Base-by-base conservation (phyloP, 2,888 invertebrate species). In the Diadegma fenestrale region DNA sequence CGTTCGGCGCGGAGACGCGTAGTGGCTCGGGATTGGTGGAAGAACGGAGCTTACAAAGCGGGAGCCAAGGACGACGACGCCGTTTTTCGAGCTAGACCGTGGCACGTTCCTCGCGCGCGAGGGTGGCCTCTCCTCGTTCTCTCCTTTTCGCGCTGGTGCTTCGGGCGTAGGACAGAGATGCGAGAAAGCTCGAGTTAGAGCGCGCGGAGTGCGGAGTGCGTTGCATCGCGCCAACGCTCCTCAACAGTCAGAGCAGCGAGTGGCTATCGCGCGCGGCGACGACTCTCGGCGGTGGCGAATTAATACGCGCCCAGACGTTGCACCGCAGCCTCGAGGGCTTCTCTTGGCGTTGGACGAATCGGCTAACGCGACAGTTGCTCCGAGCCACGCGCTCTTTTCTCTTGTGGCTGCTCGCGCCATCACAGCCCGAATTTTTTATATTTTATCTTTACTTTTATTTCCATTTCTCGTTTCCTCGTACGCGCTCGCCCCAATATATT, bases 41-140 rank as follows among this genome's bases (percentile, higher is more conserved):
- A 41, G 68, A 72, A 51, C 37, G 41, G n/a, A 58, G 68, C 58
- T 41, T 48, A n/a, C 2, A 75, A 61, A 14, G 66, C 33, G 63
- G 7, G 19, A 77, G 30, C 63, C 58, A 77, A 72, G 80, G 72
- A 66, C 45, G 71, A 77, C 66, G 72, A 66, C 76, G 84, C 84
- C 76, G 43, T n/a, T 71, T 66, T 43, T 61, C n/a, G 41, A 41
- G n/a, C 45, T 41, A 77, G 77, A 84, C 76, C 58, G 66, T 37
- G 37, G 64, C 71, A 64, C 76, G 48, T 58, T 45, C 30, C 22
- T 26, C 14, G 54, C 22, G 64, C 66, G 64, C 66, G 45, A 72
- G 76, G 80, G 84, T 71, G 76, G 64, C 72, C 61, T 7, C 37
- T 43, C 58, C 22, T 72, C 63, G 22, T 17, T 58, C 61, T 14